Conservation (phyloP, 1,140 invertebrate genomes). For the Agrypnia vestita region DNA sequence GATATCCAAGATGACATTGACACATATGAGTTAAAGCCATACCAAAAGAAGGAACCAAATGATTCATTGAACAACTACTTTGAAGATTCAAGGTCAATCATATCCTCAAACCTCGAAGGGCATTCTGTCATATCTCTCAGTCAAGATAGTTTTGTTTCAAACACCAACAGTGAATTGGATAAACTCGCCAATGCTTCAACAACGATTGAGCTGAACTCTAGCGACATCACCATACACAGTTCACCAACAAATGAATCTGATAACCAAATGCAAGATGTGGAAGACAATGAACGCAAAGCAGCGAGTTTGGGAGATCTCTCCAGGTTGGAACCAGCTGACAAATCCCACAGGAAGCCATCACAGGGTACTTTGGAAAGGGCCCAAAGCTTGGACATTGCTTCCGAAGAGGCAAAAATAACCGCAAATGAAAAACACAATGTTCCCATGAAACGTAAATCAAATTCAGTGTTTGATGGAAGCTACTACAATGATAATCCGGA, state of each 20-base stretch:
- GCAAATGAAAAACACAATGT: constrained; percentile 72
- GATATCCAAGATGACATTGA: constrained; percentile 70
- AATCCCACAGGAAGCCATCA: constrained; percentile 65
- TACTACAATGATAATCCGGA: constrained; percentile 68
- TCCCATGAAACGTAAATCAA: constrained; percentile 81
- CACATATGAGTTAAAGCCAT: constrained; percentile 66
- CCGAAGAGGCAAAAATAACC: constrained; percentile 73
- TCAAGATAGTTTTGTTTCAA: constrained; percentile 58
- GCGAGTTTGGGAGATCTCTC: constrained; percentile 87
- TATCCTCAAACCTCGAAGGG: constrained; percentile 70
- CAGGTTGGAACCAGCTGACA: constrained; percentile 77
- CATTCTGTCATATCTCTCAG: constrained; percentile 70
- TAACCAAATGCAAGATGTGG: constrained; percentile 73
- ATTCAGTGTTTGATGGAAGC: constrained; percentile 71
- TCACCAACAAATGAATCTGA: constrained; percentile 74
- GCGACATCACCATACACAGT: constrained; percentile 84
- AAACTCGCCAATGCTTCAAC: constrained; percentile 70
- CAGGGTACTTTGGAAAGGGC: constrained; percentile 82
- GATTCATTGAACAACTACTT: constrained; percentile 72
- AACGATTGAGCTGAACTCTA: constrained; percentile 80
- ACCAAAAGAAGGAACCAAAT: constrained; percentile 66
- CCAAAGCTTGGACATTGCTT: constrained; percentile 86
- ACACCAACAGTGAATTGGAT: constrained; percentile 67
- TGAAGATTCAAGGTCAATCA: constrained; percentile 71
- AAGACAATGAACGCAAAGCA: constrained; percentile 83